Evolutionary conservation across 35 echinoderm and acorn worm genomes (phyloP).

Genomic region (Chiridota heheva): DNA sequence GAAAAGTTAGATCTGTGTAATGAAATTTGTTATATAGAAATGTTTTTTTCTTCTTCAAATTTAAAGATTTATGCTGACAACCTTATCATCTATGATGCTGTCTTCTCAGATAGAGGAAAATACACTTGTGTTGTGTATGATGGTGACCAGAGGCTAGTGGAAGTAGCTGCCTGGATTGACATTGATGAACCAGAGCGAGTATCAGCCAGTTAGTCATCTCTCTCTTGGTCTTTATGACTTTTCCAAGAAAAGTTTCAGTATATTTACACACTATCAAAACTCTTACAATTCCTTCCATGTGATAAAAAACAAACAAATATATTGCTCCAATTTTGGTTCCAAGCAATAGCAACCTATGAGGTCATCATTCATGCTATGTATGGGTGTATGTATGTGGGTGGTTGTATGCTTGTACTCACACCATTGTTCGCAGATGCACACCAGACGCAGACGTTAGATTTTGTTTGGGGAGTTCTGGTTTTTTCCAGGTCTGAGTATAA

Average conservation of each 20-base stretch:
- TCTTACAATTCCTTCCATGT: not conserved
- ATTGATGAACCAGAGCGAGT: not conserved
- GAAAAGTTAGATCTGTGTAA: too few relatives aligned
- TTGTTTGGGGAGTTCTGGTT: too few relatives aligned
- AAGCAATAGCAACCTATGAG: too few relatives aligned
- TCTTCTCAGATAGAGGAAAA: slow-evolving; percentile 21
- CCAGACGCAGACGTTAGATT: too few relatives aligned
- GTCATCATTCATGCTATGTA: too few relatives aligned
- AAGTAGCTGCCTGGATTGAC: slow-evolving; percentile 31
- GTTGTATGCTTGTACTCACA: too few relatives aligned
- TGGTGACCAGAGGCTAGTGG: not conserved
- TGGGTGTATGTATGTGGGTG: too few relatives aligned
- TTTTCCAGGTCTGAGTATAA: too few relatives aligned
- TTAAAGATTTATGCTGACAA: slow-evolving; percentile 17
- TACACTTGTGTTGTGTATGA: slow-evolving; percentile 57
- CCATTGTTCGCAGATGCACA: too few relatives aligned
- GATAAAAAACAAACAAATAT: not conserved
- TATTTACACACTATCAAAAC: not conserved
- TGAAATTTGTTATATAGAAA: too few relatives aligned
- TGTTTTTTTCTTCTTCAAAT: not conserved
- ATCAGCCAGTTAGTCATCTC: slow-evolving; percentile 28
- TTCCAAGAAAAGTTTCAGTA: too few relatives aligned
- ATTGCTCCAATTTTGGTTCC: too few relatives aligned
- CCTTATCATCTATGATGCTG: slow-evolving; percentile 41
- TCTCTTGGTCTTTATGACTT: not conserved